Evolutionary conservation across 1,140 invertebrate genomes (phyloP), one percentile per base, ranked within the genome.

Genomic region (Gryllus bimaculatus): DNA sequence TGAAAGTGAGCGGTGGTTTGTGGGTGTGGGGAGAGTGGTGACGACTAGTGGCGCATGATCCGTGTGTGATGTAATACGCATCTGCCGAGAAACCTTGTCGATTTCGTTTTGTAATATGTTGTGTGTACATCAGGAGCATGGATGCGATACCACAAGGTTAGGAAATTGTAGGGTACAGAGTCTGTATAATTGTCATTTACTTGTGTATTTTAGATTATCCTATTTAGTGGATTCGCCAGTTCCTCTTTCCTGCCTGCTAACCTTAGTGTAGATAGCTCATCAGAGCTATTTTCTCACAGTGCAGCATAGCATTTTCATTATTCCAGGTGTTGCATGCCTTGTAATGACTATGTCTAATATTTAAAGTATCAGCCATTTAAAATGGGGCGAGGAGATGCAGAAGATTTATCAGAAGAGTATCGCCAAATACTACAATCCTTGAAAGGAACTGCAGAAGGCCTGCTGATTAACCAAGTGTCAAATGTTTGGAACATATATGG

Each of bases 401-500:
- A 66, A 66, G 54, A 66, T 66, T 66, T 18, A 66, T 66, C 54
- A 66, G 78, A 81, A 73, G 82, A 82, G 73, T 79, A 80, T 76
- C 79, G 74, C 26, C 80, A 88, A 81, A 84, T 90, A 21, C 82
- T 91, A 21, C 86, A 88, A 81, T 85, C 83, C 80, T 84, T 92
- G 74, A 90, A 91, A 81, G 85, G 84, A 0, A 91, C 90, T 0
- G 90, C 91, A 39, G 91, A 92, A 84, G 89, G 90, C n/a, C 84
- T 92, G 54, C 83, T 92, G 75, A 87, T 89, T 21, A 89, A 87
- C 79, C 88, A 89, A 81, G 86, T 88, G 48, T 86, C 87, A 47
- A 91, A 92, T 84, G 89, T 92, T 13, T 92, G 91, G 91, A 89
- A 89, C 81, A 88, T 91, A 75, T 92, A 91, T 84, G 91, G 91